Evolutionary conservation across 2,888 invertebrate genomes (phyloP).

Genomic region (Tetragnatha montana): DNA sequence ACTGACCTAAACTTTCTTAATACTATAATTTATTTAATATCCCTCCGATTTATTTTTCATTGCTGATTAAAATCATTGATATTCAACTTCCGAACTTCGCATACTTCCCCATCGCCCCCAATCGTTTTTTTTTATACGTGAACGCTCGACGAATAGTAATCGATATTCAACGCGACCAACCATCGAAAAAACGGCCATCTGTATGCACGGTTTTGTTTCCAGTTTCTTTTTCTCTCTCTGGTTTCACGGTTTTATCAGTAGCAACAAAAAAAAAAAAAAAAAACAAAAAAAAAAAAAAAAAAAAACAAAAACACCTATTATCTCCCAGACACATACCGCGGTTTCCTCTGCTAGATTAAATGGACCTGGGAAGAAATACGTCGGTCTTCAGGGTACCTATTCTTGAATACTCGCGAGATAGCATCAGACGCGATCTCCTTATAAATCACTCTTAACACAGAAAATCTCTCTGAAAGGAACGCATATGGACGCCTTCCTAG

Average conservation of each 20-base stretch:
- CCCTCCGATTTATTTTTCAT: no score
- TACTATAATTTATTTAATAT: no score
- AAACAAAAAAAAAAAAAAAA: not conserved
- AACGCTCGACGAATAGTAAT: no score
- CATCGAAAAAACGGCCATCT: no score
- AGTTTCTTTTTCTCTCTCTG: not conserved
- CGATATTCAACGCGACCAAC: no score
- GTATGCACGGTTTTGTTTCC: no score
- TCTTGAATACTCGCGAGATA: not conserved
- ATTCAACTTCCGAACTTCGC: no score
- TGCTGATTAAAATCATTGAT: no score
- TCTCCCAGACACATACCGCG: not conserved
- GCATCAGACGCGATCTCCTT: conserved; percentile 18
- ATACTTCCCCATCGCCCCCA: no score
- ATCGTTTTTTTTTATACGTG: no score
- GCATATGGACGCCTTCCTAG: conserved; percentile 24
- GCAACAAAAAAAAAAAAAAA: not conserved
- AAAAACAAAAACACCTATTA: no score
- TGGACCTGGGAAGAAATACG: not conserved
- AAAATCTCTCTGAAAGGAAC: conserved; percentile 33
- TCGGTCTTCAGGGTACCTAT: not conserved
- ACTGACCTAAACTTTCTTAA: no score
- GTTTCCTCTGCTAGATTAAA: not conserved
- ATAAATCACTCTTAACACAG: conserved; percentile 45
- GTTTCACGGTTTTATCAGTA: not conserved